Evolutionary conservation across 2,888 invertebrate genomes (phyloP).

Genomic region (Carcina quercana): DNA sequence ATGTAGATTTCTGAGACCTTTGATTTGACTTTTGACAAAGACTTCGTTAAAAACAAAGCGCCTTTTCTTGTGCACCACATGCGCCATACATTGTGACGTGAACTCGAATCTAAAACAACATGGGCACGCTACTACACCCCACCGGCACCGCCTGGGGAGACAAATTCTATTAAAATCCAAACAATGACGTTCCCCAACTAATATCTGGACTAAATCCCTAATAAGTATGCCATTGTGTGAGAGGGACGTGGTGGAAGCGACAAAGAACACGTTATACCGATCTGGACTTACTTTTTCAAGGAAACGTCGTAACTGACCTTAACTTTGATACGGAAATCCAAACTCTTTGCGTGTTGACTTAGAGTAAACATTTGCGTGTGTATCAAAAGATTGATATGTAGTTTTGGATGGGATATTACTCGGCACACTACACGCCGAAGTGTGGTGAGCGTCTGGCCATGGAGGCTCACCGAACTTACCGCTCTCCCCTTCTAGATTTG

Average conservation of each 20-base stretch:
- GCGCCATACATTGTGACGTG: slow-evolving; percentile 28
- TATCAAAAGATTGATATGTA: slow-evolving; percentile 21
- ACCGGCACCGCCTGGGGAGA: slow-evolving; percentile 64
- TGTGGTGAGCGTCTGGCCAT: slow-evolving; percentile 72
- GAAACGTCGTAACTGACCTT: slow-evolving; percentile 11
- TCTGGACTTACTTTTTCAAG: slow-evolving; percentile 32
- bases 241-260: slow-evolving; percentile 68
- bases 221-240: slow-evolving; percentile 75
- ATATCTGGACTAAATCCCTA: slow-evolving; percentile 75
- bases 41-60: too few species aligned
- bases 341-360: slow-evolving; percentile 4
- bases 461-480: slow-evolving; percentile 72
- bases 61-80: too few species aligned
- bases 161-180: slow-evolving; percentile 72
- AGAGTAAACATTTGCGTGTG: slow-evolving; percentile 22
- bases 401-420: slow-evolving; percentile 24
- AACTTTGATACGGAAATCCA: slow-evolving; percentile 15
- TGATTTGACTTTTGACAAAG: too few species aligned
- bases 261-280: slow-evolving; percentile 74
- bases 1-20: too few species aligned
- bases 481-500: slow-evolving; percentile 70
- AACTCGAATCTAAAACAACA: slow-evolving; percentile 29
- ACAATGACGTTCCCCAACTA: slow-evolving; percentile 73
- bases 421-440: slow-evolving; percentile 59
- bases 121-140: slow-evolving; percentile 45